Evolutionary conservation across 1,140 invertebrate genomes (phyloP).

Genomic region (Lordiphosa clarofinis): DNA sequence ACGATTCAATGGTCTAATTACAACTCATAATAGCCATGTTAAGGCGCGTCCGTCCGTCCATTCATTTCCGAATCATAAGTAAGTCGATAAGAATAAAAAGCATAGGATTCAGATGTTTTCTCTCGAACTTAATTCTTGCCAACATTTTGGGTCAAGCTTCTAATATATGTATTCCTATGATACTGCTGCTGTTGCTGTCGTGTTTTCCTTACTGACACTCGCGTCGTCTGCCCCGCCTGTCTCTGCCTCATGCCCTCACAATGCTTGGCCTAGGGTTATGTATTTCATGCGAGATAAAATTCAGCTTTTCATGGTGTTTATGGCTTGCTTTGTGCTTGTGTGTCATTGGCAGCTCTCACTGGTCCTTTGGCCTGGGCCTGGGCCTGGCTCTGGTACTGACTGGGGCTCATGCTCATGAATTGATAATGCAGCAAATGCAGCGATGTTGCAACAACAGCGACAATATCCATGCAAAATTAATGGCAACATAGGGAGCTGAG

Average conservation of each 20-base stretch:
- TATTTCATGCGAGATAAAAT: constrained; percentile 49
- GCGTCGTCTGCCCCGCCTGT: too few relatives aligned
- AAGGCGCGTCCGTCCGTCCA: too few relatives aligned
- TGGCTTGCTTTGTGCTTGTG: constrained; percentile 45
- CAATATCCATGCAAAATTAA: constrained; percentile 60
- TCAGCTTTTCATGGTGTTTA: constrained; percentile 56
- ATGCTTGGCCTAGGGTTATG: constrained; percentile 15
- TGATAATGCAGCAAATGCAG: constrained; percentile 72
- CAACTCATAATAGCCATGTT: too few relatives aligned
- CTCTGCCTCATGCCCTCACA: constrained; percentile 9
- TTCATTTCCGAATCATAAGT: too few relatives aligned
- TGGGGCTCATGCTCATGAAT: constrained; percentile 58
- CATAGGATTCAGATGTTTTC: constrained; percentile 18
- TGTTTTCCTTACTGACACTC: constrained; percentile 23
- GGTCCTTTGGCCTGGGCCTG: constrained; percentile 29
- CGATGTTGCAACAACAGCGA: constrained; percentile 36
- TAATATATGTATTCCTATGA: constrained; percentile 40
- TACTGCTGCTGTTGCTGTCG: constrained; percentile 19
- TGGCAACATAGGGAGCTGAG: constrained; percentile 32
- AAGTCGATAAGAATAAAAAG: too few relatives aligned
- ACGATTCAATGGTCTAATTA: too few relatives aligned
- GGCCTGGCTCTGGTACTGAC: not conserved
- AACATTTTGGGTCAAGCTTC: constrained; percentile 18
- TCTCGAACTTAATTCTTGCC: not conserved
- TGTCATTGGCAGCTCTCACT: constrained; percentile 13